Base-by-base conservation (phyloP, 2,888 invertebrate species). In the Drosophila niveifrons region DNA sequence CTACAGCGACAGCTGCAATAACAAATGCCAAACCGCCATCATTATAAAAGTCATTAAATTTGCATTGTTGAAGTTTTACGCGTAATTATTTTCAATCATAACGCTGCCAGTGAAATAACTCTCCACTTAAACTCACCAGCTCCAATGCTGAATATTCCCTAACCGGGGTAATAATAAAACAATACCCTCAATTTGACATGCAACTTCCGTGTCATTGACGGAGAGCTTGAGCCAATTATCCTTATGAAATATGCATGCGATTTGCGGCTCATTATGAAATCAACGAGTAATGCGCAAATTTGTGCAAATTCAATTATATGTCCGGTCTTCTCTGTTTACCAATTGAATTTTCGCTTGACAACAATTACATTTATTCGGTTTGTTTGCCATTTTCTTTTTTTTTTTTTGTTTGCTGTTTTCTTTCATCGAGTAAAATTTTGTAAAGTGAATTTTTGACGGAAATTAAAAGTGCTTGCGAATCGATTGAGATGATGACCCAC, bases 41-140 rank as follows among this genome's bases (percentile, higher is more conserved):
- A 61, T 64, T 61, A 68, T 28, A 64, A 61, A 77, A 68, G 56
- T 64, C 68, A 61, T 77, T 73, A 72, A 72, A 57, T 64, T 44
- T 36, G 59, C 57, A 64, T 78, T 74, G 59, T 66, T 15, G 17
- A 79, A 79, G 72, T 72, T 79, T 61, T 64, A 66, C 62, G 69
- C 63, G 55, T 66, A 72, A 79, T 78, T 70, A 76, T 79, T 61
- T 72, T 66, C 66, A 66, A 72, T 64, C 53, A 61, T 51, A 69
- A 50, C 39, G 18, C 44, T 59, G 57, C 56, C 28, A 8, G 29
- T 18, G 15, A 44, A 2, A 44, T 10, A 17, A 9, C 13, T 31
- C 31, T 23, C 23, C 23, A 23, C 6, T 23, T 3, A 23, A 39
- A 41, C 18, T 3, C 9, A n/a, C 6, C 3, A 43, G 8, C 18